These are phyloP conservation scores for Caerostris darwini DNA, from an alignment of 1,140 invertebrate species.

Conservation along the genomic window DNA sequence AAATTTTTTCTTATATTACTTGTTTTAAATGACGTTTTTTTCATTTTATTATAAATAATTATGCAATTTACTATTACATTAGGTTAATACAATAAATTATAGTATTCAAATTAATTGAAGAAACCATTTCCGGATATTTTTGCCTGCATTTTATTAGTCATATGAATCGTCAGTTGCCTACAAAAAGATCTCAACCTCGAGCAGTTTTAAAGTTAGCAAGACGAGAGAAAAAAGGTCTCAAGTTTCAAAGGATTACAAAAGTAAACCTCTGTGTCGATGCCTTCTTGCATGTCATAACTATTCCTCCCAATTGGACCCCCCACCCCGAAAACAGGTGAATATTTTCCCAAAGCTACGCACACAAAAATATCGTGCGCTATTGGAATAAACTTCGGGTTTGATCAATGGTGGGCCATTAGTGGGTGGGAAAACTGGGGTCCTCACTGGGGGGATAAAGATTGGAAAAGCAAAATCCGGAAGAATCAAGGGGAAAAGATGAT, in stretches of 20 bases:
- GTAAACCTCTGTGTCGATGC: background rate
- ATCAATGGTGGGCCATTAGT: conserved; percentile 70
- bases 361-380: conserved; percentile 66
- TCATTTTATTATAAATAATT: no score
- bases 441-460: conserved; percentile 46
- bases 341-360: conserved; percentile 60
- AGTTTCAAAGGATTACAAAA: conserved; percentile 16
- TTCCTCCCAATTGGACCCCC: conserved; percentile 49
- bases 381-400: conserved; percentile 68
- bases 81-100: no score
- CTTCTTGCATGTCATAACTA: conserved; percentile 43
- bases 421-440: conserved; percentile 63
- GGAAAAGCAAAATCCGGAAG: conserved; percentile 54
- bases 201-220: no score
- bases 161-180: no score
- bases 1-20: no score
- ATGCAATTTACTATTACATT: no score
- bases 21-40: no score
- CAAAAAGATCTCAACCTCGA: no score
- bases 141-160: no score
- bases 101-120: no score
- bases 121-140: no score
- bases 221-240: background rate
- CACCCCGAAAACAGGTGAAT: conserved; percentile 38
- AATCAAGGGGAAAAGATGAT: conserved; percentile 59